Percentiles rank a stretch among this genome's conserved stretches.
phyloP scores from a whole-genome alignment of 2,797 vertebrate species.

The Heteromormyrus szaboi region DNA sequence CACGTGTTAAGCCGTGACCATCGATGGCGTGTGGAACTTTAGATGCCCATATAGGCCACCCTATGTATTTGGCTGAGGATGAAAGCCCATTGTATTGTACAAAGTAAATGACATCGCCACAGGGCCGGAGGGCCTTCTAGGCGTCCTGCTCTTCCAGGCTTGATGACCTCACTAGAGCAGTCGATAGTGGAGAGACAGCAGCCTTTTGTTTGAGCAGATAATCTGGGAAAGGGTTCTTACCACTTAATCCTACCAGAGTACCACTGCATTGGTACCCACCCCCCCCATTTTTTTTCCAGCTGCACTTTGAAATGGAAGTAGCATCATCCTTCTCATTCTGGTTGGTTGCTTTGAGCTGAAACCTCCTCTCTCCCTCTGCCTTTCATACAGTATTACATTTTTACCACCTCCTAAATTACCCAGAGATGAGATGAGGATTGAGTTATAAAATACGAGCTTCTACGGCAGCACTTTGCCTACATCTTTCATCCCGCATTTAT shows the following conservation, averaged over 20 bases:
- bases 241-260: neutral
- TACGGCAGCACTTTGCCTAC: constrained; percentile 23
- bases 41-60: neutral
- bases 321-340: constrained; percentile 30
- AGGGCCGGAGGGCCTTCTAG: no score
- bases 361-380: constrained; percentile 19
- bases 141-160: neutral
- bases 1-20: neutral
- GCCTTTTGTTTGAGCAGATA: neutral
- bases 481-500: constrained; percentile 41
- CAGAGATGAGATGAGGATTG: constrained; percentile 31
- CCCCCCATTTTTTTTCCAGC: neutral
- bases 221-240: neutral
- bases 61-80: neutral
- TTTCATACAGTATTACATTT: constrained; percentile 35
- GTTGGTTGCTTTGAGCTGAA: constrained; percentile 30
- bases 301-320: constrained; percentile 32
- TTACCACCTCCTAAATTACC: constrained; percentile 43
- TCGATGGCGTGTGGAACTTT: neutral
- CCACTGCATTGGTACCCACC: neutral
- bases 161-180: neutral
- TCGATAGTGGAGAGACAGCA: neutral
- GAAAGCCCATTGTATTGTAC: neutral
- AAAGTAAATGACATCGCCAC: neutral
- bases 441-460: constrained; percentile 25